Conservation (phyloP, 2,113 vertebrate genomes). For the Morone chrysops region DNA sequence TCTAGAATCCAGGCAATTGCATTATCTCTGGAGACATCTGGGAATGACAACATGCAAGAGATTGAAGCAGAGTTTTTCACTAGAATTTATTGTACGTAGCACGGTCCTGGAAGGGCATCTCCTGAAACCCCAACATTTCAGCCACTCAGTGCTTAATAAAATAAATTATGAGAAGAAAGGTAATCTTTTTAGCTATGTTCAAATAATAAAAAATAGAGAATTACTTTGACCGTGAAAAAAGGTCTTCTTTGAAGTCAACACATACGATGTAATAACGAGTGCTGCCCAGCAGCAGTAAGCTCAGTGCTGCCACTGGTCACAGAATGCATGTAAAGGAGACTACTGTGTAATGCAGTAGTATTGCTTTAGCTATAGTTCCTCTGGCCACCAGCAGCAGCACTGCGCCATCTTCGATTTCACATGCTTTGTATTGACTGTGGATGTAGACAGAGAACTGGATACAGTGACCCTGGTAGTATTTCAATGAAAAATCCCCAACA, state of each 20-base stretch:
- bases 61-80: neutral
- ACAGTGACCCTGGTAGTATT: neutral
- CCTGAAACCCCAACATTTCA: neutral
- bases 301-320: neutral
- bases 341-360: too few relatives aligned
- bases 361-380: neutral
- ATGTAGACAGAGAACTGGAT: neutral
- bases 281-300: neutral
- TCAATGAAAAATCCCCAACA: too few relatives aligned
- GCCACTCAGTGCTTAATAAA: neutral
- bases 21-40: neutral
- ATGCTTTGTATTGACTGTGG: neutral
- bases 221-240: neutral
- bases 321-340: neutral
- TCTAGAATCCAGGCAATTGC: neutral
- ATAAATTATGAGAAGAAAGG: neutral
- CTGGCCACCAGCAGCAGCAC: neutral
- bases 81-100: neutral
- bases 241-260: too few relatives aligned
- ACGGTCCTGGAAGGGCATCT: neutral
- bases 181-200: neutral
- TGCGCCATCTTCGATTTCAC: neutral
- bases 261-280: too few relatives aligned
- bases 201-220: neutral
- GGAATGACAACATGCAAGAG: slow-evolving; percentile 5